Conservation (phyloP, 1,140 invertebrate genomes). For the Muscidifurax raptorellus region DNA sequence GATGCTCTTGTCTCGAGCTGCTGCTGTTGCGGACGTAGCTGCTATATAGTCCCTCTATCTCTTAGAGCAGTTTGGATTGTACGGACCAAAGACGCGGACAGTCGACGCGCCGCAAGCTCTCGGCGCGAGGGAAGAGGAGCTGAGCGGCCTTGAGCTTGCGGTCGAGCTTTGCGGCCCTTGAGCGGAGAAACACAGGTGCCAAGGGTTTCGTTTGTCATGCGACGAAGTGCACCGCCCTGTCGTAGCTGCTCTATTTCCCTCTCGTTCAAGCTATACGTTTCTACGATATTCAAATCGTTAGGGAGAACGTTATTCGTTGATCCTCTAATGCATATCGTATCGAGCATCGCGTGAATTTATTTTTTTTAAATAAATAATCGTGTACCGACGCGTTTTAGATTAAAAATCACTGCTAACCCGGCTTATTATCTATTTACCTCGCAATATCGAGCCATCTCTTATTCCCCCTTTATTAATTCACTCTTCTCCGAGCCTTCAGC, state of each 20-base stretch:
- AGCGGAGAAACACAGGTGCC: not conserved
- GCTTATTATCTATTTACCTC: not conserved
- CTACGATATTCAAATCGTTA: too few species aligned
- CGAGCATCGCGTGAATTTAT: too few species aligned
- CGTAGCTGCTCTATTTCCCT: too few species aligned
- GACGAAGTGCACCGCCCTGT: too few species aligned
- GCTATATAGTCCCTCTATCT: not conserved
- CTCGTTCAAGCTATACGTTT: too few species aligned
- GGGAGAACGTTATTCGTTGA: too few species aligned
- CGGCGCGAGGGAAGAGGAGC: not conserved
- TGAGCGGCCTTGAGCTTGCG: not conserved
- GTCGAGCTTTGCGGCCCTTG: not conserved
- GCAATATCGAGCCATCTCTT: not conserved
- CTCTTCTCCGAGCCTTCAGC: not conserved
- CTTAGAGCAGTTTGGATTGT: not conserved
- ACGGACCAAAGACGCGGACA: not conserved
- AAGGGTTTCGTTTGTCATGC: not conserved
- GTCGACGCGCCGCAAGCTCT: not conserved
- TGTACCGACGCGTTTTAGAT: too few species aligned
- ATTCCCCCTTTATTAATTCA: not conserved
- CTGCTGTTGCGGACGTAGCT: not conserved
- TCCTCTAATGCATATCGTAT: too few species aligned
- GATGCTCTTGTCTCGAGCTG: slow-evolving; percentile 5
- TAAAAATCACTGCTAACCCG: not conserved
- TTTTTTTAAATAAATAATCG: too few species aligned